Percentiles rank a stretch among this genome's conserved stretches.
These are phyloP conservation scores for Ciconia stormi DNA, from an alignment of 2,113 vertebrate species.

Conservation along the genomic window DNA sequence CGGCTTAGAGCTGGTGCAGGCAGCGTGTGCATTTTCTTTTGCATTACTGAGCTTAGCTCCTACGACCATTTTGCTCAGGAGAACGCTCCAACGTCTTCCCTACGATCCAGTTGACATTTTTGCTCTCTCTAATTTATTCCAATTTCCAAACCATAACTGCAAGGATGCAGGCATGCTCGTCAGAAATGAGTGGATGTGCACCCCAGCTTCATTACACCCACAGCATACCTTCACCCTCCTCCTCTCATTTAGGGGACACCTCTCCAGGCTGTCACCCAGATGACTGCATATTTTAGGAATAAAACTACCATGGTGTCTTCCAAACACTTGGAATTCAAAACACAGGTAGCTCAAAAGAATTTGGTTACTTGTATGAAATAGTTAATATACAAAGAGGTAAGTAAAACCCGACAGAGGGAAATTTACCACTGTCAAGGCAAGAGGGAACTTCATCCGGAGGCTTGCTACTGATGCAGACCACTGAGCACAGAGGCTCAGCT, in stretches of 20 bases:
- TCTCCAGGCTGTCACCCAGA: neutral
- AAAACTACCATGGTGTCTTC: neutral
- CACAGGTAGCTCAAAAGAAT: neutral
- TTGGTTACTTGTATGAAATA: neutral
- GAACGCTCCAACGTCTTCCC: neutral
- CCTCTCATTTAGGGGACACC: neutral
- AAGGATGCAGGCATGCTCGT: neutral
- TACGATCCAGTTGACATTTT: neutral
- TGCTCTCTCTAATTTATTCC: neutral
- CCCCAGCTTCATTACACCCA: rapidly evolving
- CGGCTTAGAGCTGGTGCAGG: neutral
- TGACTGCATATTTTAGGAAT: neutral
- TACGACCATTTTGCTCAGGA: neutral
- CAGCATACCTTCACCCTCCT: neutral
- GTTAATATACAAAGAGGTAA: neutral
- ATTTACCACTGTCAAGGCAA: neutral
- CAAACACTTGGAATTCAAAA: neutral
- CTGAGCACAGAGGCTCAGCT: rapidly evolving
- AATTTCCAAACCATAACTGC: neutral
- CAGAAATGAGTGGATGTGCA: neutral
- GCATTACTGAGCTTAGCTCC: neutral
- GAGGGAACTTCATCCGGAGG: neutral
- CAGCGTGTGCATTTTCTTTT: neutral
- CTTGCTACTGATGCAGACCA: neutral
- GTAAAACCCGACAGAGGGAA: neutral